phyloP scores from a whole-genome alignment of 2,888 invertebrate species.

The Agrochola litura region DNA sequence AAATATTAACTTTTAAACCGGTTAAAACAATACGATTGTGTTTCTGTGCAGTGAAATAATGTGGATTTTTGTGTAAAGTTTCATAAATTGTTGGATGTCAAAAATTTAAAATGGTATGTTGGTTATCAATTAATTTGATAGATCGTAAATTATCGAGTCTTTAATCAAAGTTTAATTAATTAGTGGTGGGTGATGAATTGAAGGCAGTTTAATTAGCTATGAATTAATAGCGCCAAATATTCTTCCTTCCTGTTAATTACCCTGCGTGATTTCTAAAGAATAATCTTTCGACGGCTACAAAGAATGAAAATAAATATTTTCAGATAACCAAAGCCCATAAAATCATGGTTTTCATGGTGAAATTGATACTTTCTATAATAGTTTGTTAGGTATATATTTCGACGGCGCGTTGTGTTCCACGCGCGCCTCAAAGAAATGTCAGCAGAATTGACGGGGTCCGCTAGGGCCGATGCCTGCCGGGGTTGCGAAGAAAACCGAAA shows the following conservation, averaged over 20 bases:
- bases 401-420: too few relatives aligned
- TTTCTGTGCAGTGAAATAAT: constrained; percentile 29
- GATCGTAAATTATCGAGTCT: neutral
- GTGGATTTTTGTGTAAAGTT: constrained; percentile 38
- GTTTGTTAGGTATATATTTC: neutral
- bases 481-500: too few relatives aligned
- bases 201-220: neutral
- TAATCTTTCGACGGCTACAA: neutral
- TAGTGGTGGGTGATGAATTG: neutral
- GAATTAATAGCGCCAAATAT: neutral
- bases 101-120: constrained; percentile 39
- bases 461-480: too few relatives aligned
- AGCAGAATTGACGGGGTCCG: too few relatives aligned
- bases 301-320: too few relatives aligned
- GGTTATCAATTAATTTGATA: neutral
- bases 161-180: neutral
- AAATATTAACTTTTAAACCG: neutral
- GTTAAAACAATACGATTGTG: neutral
- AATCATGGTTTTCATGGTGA: neutral
- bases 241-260: neutral
- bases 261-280: neutral
- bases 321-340: too few relatives aligned
- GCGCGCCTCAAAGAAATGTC: too few relatives aligned
- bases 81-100: constrained; percentile 16
- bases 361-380: neutral